Evolutionary conservation across 2,888 invertebrate genomes (phyloP).

Genomic region (Epinotia demarniana): DNA sequence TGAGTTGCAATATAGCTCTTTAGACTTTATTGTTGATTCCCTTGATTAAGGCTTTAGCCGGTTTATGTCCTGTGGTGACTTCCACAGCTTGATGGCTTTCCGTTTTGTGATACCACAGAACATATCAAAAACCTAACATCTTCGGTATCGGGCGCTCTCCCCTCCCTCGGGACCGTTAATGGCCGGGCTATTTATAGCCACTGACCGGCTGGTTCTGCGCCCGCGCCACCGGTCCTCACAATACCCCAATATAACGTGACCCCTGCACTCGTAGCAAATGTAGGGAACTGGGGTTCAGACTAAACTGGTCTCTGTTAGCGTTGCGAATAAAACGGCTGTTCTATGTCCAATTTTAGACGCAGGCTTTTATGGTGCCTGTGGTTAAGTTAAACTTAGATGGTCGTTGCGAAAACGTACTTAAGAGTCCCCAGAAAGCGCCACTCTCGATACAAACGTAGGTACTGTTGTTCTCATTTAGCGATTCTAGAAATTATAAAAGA

Average conservation of each 20-base stretch:
- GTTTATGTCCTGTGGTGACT: no score
- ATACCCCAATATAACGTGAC: background rate
- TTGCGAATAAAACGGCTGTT: background rate
- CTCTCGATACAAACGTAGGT: no score
- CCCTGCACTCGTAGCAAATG: background rate
- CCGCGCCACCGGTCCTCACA: constrained; percentile 1
- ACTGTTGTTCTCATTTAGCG: no score
- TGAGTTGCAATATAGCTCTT: no score
- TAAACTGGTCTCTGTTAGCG: background rate
- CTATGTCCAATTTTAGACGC: background rate
- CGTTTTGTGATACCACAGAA: background rate
- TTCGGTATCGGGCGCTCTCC: constrained; percentile 27
- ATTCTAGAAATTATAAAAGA: no score
- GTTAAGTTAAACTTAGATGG: background rate
- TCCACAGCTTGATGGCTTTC: no score
- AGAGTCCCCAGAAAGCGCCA: no score
- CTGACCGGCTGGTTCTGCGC: constrained; percentile 27
- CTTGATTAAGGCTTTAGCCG: no score
- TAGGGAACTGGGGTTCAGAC: background rate
- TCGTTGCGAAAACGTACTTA: no score
- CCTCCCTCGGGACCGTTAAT: constrained; percentile 33
- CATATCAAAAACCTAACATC: background rate
- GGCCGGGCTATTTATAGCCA: constrained; percentile 36
- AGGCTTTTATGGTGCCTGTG: background rate
- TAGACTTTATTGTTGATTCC: no score